Base-by-base conservation (phyloP, 2,888 invertebrate species). In the Caenorhabditis macrosperma region DNA sequence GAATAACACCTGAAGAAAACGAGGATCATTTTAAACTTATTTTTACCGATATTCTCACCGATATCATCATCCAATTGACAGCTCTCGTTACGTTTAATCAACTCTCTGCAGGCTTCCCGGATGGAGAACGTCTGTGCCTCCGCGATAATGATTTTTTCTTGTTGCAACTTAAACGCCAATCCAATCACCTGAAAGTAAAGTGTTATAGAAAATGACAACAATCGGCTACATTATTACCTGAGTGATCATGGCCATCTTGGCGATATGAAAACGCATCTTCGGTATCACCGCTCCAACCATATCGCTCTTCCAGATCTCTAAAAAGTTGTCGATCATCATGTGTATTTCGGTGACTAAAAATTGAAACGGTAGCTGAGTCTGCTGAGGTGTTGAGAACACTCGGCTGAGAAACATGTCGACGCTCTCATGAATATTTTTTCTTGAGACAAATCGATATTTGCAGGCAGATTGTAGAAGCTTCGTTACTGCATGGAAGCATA, bases 401-500 rank as follows among this genome's bases (percentile, higher is more conserved):
- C 26, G 22, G 0, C 17, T 3, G 10, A 54, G 20, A n/a, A 69
- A 17, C 15, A 6, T 0, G 9, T 60, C 60, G 5, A 69, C 0
- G 5, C 10, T 41, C 50, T 60, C 60, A 10, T 60, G 69, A 38
- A 69, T 44, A n/a, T 60, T 24, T 9, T 69, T 69, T 17, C 60
- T 20, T 22, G 28, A 46, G 12, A 44, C 30, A 0, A 55, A 0
- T 12, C 57, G 55, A 0, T 24, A 33, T 6, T 52, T 55, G 22
- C 30, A 55, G 1, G 52, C 28, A 3, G 17, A 41, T 10, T 30
- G 9, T 1, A 67, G 1, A 1, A 66, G 17, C 12, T 22, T 30
- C 1, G 52, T 17, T 3, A 52, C 54, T 3, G 66, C 66, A 5
- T 20, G 17, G 44, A 46, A 46, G 46, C 55, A 55, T 3, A 4